Base-by-base conservation (phyloP, 2,797 vertebrate species). In the Melanotaenia maccullochi region DNA sequence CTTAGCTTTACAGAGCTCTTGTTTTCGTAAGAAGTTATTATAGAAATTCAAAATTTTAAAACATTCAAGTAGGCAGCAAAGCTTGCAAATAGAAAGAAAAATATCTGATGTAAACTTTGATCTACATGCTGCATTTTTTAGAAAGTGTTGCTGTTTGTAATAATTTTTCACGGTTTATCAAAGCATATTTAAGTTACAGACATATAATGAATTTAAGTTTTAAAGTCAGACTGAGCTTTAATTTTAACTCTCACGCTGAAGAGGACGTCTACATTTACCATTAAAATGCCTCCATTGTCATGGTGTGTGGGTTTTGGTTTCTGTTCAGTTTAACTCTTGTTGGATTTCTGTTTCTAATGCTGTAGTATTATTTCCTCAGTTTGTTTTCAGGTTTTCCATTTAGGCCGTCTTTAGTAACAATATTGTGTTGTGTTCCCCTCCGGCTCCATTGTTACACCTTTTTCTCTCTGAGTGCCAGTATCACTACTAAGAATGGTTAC, bases 401-500 rank as follows among this genome's bases (percentile, higher is more conserved):
- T 9, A n/a, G 44, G 8, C 6, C 20, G 2, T 47, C 44, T 47
- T 47, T n/a, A n/a, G 20, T 47, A 9, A n/a, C 7, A 47, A 20
- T n/a, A 47, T 8, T 44, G 42, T 44, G 42, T 8, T 47, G 44
- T 47, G 20, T 16, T n/a, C 18, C 9, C 42, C 18, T 44, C 42
- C 42, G 20, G 16, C 18, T 44, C 42, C 42, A 44, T 18, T 44
- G 42, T 44, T 20, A 44, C 16, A 44, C 16, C 42, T 44, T 6
- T 20, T 44, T 20, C 40, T 42, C 14, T 33, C 51, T 33, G 32
- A 75, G 30, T 68, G 33, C 67, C 12, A 59, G 66, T 22, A n/a
- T 64, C 54, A 36, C 3, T 38, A 25, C 8, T 38, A 66, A 59
- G 28, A 55, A 49, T 57, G 55, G 60, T 42, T 73, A 18, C 49